Percentiles rank a stretch among this genome's conserved stretches.
Conservation (phyloP, 2,888 invertebrate species). For the Oegoconia quadripuncta region DNA sequence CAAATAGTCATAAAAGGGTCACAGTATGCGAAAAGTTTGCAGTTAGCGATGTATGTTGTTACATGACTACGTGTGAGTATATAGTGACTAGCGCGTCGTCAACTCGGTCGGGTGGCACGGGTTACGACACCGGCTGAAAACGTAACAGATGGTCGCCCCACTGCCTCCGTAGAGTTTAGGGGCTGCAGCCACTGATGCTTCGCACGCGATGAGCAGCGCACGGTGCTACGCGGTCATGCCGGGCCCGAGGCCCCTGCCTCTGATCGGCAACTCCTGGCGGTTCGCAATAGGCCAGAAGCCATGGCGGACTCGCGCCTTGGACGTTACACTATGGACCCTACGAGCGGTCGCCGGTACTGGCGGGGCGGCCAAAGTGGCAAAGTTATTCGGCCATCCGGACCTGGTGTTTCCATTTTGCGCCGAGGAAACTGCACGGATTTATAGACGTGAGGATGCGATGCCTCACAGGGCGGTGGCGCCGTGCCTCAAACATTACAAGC, state of each 20-base stretch:
- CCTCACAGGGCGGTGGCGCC: constrained; percentile 87
- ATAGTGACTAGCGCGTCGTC: constrained; percentile 35
- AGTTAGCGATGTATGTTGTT: no score
- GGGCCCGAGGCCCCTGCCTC: constrained; percentile 85
- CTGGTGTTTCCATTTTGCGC: constrained; percentile 86
- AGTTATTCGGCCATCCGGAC: constrained; percentile 87
- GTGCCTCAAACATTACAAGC: constrained; percentile 85
- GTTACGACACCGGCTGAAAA: constrained; percentile 65
- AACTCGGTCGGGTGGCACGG: constrained; percentile 42
- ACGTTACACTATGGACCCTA: constrained; percentile 71
- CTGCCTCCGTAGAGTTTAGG: constrained; percentile 44
- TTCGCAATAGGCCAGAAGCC: constrained; percentile 80
- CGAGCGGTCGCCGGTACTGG: constrained; percentile 67
- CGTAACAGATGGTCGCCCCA: constrained; percentile 58
- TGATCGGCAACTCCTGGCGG: constrained; percentile 89
- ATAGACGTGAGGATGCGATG: constrained; percentile 83
- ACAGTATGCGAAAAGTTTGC: no score
- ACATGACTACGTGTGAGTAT: constrained; percentile 36
- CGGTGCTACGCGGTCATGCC: constrained; percentile 83
- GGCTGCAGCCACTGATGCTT: constrained; percentile 53
- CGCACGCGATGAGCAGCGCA: constrained; percentile 59
- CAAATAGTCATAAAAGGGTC: no score
- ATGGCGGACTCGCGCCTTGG: constrained; percentile 75
- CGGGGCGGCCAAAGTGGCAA: constrained; percentile 82
- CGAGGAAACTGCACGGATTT: constrained; percentile 84